Conservation (phyloP, 2,797 vertebrate genomes). For the Pangasius mekongensis region DNA sequence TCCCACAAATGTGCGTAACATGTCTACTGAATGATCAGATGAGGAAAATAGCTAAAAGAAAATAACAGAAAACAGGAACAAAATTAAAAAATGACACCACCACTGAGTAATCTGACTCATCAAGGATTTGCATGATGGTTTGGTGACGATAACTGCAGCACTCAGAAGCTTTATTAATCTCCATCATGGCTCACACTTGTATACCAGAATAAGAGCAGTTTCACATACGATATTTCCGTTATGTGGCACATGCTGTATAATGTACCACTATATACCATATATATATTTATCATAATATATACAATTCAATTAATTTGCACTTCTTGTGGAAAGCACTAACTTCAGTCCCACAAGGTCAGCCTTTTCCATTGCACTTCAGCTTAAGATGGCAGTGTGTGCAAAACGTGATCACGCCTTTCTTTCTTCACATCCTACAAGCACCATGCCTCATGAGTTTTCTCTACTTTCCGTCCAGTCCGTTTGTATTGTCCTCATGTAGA, state of each 20-base stretch:
- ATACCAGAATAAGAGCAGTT: neutral
- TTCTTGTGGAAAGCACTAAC: neutral
- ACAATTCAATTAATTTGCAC: neutral
- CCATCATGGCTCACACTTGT: neutral
- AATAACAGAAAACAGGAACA: conserved; percentile 51
- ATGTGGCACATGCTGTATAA: neutral
- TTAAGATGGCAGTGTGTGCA: neutral
- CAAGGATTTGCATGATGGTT: neutral
- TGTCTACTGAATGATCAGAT: conserved; percentile 73
- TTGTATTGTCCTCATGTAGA: too few species aligned
- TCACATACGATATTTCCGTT: neutral
- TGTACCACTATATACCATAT: neutral
- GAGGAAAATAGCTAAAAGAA: conserved; percentile 47
- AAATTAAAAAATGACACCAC: conserved; percentile 54
- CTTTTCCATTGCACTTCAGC: neutral
- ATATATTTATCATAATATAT: neutral
- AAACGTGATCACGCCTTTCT: neutral
- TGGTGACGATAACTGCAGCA: neutral
- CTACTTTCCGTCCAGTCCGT: neutral
- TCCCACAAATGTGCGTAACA: conserved; percentile 76
- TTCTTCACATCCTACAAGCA: neutral
- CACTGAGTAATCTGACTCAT: neutral
- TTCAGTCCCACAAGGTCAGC: neutral
- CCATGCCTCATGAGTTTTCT: neutral
- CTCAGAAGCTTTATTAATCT: neutral